phyloP scores from a whole-genome alignment of 92 coral and sea anemone species.

The Paragorgia papillata region DNA sequence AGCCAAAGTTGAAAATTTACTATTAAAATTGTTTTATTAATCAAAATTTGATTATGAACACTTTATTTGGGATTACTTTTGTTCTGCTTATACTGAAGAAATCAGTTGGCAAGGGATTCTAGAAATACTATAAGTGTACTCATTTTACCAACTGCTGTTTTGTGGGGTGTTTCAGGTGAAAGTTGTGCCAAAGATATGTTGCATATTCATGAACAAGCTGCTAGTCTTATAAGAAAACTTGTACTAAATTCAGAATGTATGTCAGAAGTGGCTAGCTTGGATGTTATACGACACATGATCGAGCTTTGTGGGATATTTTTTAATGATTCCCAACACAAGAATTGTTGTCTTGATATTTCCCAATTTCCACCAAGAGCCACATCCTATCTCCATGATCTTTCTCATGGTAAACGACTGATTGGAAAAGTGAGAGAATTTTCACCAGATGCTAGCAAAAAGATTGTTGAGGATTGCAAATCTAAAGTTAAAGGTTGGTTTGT shows the following conservation, averaged over 20 bases:
- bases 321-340: constrained; percentile 67
- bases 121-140: too few species aligned
- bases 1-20: too few species aligned
- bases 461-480: constrained; percentile 47
- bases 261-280: constrained; percentile 72
- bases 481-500: constrained; percentile 63
- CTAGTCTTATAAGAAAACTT: constrained; percentile 69
- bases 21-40: too few species aligned
- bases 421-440: constrained; percentile 71
- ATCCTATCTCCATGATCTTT: constrained; percentile 56
- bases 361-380: constrained; percentile 59
- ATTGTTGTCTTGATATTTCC: constrained; percentile 64
- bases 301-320: constrained; percentile 74
- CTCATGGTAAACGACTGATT: constrained; percentile 71
- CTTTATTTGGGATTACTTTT: too few species aligned
- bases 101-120: too few species aligned
- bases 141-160: too few species aligned
- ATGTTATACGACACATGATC: constrained; percentile 71
- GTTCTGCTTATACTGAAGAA: too few species aligned
- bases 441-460: constrained; percentile 45
- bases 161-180: constrained; percentile 43
- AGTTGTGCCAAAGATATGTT: constrained; percentile 46
- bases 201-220: constrained; percentile 72
- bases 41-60: too few species aligned
- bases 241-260: constrained; percentile 70